Evolutionary conservation across 1,140 invertebrate species (phyloP).

Genomic region (Heliconius congener): DNA sequence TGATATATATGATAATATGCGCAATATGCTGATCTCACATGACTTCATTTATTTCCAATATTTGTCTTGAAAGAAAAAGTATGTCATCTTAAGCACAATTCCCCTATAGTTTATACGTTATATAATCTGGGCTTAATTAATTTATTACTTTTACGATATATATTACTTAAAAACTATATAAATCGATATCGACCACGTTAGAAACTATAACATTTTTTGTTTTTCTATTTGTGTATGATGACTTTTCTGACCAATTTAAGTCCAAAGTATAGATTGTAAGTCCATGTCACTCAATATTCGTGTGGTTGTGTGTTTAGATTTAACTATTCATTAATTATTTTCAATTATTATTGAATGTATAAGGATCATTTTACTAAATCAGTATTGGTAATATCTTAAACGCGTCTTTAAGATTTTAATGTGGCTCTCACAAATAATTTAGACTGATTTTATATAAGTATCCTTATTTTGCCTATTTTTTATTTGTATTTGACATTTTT

Average conservation of each 20-base stretch:
- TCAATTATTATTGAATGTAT: not conserved
- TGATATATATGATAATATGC: too few species aligned
- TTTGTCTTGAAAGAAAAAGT: too few species aligned
- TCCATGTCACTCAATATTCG: conserved; percentile 14
- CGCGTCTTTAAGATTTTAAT: conserved; percentile 2
- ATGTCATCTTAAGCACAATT: too few species aligned
- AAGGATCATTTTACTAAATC: conserved; percentile 11
- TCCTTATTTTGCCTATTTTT: conserved; percentile 5
- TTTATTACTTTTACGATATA: not conserved
- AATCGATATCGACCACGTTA: not conserved
- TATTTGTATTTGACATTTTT: conserved; percentile 2
- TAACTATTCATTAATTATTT: not conserved
- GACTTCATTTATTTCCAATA: too few species aligned
- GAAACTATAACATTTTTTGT: not conserved
- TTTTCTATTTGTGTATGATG: not conserved
- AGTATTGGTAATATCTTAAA: conserved; percentile 3
- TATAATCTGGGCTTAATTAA: not conserved
- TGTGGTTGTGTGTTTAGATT: not conserved
- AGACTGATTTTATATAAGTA: conserved; percentile 12
- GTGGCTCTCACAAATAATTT: conserved; percentile 10
- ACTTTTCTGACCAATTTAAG: not conserved
- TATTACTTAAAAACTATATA: not conserved
- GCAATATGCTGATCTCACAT: too few species aligned
- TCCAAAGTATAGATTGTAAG: conserved; percentile 20
- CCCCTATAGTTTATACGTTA: not conserved